Evolutionary conservation across 2,888 invertebrate genomes (phyloP), one percentile per base, ranked within the genome.

Genomic region (Cataglyphis albicans): DNA sequence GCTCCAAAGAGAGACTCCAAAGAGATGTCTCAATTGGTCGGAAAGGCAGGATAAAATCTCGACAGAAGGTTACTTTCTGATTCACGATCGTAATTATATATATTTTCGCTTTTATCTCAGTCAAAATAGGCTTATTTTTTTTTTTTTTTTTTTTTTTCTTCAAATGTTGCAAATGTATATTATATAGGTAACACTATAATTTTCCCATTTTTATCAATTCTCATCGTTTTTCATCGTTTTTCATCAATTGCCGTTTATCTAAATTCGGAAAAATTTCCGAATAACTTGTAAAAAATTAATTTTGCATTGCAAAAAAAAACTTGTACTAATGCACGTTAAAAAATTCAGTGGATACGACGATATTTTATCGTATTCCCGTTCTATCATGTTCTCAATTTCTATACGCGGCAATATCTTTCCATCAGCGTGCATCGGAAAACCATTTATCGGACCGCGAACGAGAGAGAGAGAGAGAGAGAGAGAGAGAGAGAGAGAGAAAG

Each of bases 41-140:
- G 81, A 74, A 87, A 81, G 80, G 83, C 84, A 81, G 68, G 4
- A 64, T 35, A 59, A 86, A 74, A 73, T 67, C 81, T 44, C 32
- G 61, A 32, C 32, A 52, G 70, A 65, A 25, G 32, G 32, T 21
- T 73, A 57, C 25, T 65, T 35, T 75, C 21, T 10, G 59, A 61
- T 74, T 61, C 3, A 57, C 25, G 18, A 64, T 35, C 32, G 38
- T 57, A 3, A 9, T 61, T 59, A n/a, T n/a, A 12, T 35, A 35
- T 15, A 35, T 64, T 44, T 75, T 52, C n/a, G 7, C 7, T 7
- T 63, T 59, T 44, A 38, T 61, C n/a, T 6, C 1, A 12, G 25
- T 73, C 4, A 7, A 48, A 15, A 1, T 32, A 41, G 41, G 15
- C 10, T 52, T 48, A 1, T 6, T 52, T 15, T 10, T 15, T 52